Percentiles rank a stretch among this genome's conserved stretches.
Conservation (phyloP, 1,140 invertebrate species). For the Dreissena rostriformis region DNA sequence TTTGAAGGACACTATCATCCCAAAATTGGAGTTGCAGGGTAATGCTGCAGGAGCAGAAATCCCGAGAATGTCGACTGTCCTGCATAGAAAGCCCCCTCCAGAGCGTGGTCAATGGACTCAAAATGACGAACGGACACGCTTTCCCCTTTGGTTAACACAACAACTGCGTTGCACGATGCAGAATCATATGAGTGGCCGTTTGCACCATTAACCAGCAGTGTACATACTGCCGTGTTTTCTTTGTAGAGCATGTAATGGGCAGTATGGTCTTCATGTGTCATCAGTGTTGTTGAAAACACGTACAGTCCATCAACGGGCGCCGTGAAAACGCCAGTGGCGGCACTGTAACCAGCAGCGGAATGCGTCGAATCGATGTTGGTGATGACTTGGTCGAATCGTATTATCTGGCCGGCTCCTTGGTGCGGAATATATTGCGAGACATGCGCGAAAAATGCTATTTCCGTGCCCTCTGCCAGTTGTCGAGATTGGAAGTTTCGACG, state of each 20-base stretch:
- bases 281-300: neutral
- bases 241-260: neutral
- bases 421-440: neutral
- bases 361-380: neutral
- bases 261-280: neutral
- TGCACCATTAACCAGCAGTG: neutral
- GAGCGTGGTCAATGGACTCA: neutral
- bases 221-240: neutral
- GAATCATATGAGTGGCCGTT: neutral
- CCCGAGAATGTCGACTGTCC: neutral
- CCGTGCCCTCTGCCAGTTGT: neutral
- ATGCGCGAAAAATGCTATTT: neutral
- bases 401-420: neutral
- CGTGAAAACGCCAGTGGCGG: conserved; percentile 8
- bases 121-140: neutral
- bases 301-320: neutral
- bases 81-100: neutral
- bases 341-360: neutral
- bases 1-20: neutral
- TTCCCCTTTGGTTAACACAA: neutral
- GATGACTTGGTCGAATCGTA: neutral
- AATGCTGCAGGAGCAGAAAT: neutral
- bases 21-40: neutral
- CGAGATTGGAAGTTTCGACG: neutral
- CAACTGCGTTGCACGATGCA: neutral